Base-by-base conservation (phyloP, 2,113 vertebrate genomes). In the Aegithalos caudatus region DNA sequence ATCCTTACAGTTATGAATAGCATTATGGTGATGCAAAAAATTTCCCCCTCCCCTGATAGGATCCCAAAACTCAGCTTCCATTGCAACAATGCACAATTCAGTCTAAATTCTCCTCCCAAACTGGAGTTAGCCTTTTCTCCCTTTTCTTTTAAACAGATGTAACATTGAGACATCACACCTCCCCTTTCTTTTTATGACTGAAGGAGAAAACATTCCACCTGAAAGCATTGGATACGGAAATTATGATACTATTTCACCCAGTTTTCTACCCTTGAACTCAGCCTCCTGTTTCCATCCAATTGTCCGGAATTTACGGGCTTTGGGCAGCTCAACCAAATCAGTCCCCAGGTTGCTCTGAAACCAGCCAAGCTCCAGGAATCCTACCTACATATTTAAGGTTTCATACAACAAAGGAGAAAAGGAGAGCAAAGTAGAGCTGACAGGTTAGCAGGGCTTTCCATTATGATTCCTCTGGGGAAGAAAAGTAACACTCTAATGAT, bases 401-500 rank as follows among this genome's bases (percentile, higher is more conserved):
- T 69, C 28, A 3, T 87, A 56, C 65, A 96, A 94, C 86, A 84
- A 92, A 92, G 53, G 2, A 23, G 23, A 18, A 82, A 67, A 86
- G 27, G 21, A 91, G 56, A 33, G 28, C 16, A 93, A 80, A 92
- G 60, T 65, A 86, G 48, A 94, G 54, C 40, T 2, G 3, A 50
- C 70, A 50, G 86, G 92, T 86, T 96, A 90, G 76, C 92, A 31
- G 38, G 42, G 50, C 33, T 97, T 87, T 48, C 42, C 69, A 86
- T 92, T 97, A 92, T 77, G 45, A 51, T 89, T 93, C 70, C 57
- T 90, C 81, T 3, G n/a, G 87, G 91, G 88, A 96, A 95, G 91
- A 94, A 94, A 77, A 90, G 65, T 93, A 84, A 47, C 54, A 81
- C 64, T 91, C 70, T 81, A 94, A 91, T 92, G 92, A 94, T 94